Percentiles rank a stretch among this genome's conserved stretches.
Conservation (phyloP, 2,888 invertebrate genomes). For the Drosophila pseudotalamancana region DNA sequence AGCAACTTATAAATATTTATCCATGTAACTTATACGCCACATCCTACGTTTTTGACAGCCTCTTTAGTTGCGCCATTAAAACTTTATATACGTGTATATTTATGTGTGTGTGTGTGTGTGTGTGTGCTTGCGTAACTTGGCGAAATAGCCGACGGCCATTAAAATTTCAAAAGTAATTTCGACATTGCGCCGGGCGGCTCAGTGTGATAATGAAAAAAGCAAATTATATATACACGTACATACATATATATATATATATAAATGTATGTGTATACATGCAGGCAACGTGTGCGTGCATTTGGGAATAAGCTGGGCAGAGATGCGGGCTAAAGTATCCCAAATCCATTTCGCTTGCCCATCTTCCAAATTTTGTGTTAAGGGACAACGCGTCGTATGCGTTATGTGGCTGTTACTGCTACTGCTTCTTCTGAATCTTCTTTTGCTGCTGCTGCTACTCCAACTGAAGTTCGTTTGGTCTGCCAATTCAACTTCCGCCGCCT, state of each 20-base stretch:
- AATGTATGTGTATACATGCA: slow-evolving; percentile 3
- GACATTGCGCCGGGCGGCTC: slow-evolving; percentile 43
- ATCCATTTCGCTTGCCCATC: slow-evolving; percentile 15
- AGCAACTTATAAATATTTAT: slow-evolving; percentile 31
- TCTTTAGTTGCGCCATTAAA: slow-evolving; percentile 28
- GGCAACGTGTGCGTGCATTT: slow-evolving; percentile 36
- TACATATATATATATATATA: neutral
- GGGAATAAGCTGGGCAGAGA: slow-evolving; percentile 13
- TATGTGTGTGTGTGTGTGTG: neutral
- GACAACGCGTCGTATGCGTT: too few relatives aligned
- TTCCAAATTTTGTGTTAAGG: too few relatives aligned
- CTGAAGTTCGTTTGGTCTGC: too few relatives aligned
- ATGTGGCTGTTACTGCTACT: too few relatives aligned
- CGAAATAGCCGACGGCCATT: slow-evolving; percentile 52
- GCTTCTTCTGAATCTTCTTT: too few relatives aligned
- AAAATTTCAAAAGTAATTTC: slow-evolving; percentile 69
- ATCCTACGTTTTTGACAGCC: slow-evolving; percentile 12
- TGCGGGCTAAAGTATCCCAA: slow-evolving; percentile 15
- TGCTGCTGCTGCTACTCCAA: too few relatives aligned
- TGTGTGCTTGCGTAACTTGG: slow-evolving; percentile 1
- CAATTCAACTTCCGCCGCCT: too few relatives aligned
- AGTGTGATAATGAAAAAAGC: slow-evolving; percentile 44
- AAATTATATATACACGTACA: neutral
- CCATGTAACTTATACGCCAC: neutral
- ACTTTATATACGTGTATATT: slow-evolving; percentile 13